A percentile compares a stretch with the other conserved stretches of the same genome.
phyloP scores from a whole-genome alignment of 2,797 vertebrate genomes.

The Cynodonichthys magdalenae region DNA sequence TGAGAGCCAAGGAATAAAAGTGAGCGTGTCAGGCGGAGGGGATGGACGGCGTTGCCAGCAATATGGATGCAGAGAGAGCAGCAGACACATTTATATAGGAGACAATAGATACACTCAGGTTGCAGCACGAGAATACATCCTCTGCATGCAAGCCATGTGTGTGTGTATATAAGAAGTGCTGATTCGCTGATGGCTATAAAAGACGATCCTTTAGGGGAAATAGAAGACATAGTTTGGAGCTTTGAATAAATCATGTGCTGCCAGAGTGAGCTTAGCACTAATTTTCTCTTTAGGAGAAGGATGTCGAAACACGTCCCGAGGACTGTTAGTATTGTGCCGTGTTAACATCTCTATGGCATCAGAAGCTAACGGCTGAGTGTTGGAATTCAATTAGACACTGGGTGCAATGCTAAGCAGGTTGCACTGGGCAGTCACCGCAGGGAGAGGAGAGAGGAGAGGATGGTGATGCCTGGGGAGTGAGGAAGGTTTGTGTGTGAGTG shows the following conservation, averaged over 20 bases:
- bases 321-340: constrained; percentile 76
- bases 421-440: constrained; percentile 60
- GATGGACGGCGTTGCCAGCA: constrained; percentile 67
- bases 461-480: constrained; percentile 32
- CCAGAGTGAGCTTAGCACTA: constrained; percentile 60
- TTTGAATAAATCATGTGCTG: constrained; percentile 77
- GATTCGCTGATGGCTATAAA: constrained; percentile 73
- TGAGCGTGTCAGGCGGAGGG: constrained; percentile 74
- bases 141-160: constrained; percentile 56
- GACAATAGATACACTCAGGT: constrained; percentile 53
- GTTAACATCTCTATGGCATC: constrained; percentile 76
- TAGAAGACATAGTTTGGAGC: constrained; percentile 71
- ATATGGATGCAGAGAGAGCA: constrained; percentile 72
- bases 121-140: constrained; percentile 39
- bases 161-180: constrained; percentile 66
- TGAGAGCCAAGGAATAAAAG: constrained; percentile 87
- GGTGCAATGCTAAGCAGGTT: constrained; percentile 71
- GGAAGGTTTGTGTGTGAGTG: constrained; percentile 20
- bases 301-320: constrained; percentile 67
- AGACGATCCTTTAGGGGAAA: constrained; percentile 68
- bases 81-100: constrained; percentile 73
- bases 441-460: constrained; percentile 46
- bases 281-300: constrained; percentile 68
- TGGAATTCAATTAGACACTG: constrained; percentile 79
- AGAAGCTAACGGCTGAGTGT: constrained; percentile 54